phyloP scores from a whole-genome alignment of 2,113 vertebrate species.

The Acanthisitta chloris region DNA sequence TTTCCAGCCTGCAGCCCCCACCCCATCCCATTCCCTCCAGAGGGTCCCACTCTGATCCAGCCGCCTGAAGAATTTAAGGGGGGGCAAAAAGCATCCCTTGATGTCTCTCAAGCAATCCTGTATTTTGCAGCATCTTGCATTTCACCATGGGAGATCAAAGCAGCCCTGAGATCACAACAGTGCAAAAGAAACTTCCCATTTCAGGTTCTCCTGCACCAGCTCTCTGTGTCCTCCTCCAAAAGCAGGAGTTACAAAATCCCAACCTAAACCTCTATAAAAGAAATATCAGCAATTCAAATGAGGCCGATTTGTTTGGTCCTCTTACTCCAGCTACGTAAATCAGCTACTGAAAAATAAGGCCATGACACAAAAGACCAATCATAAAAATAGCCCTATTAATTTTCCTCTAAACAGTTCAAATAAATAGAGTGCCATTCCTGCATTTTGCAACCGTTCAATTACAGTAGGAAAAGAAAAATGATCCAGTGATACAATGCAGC shows the following conservation, averaged over 20 bases:
- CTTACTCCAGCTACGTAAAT: slow-evolving; percentile 16
- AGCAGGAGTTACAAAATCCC: not conserved
- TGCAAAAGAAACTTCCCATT: not conserved
- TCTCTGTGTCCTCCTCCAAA: not conserved
- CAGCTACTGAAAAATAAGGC: slow-evolving; percentile 18
- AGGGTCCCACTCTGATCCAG: not conserved
- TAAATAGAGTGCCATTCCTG: slow-evolving; percentile 26
- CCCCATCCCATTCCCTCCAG: rapidly evolving
- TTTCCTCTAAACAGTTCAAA: slow-evolving; percentile 36
- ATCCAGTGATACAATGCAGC: not conserved
- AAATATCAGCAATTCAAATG: slow-evolving; percentile 4
- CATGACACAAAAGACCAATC: not conserved
- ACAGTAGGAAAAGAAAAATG: not conserved
- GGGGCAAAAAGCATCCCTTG: rapidly evolving
- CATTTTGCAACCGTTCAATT: slow-evolving; percentile 23
- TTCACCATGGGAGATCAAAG: not conserved
- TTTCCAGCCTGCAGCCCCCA: not conserved
- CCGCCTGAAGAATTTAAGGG: not conserved
- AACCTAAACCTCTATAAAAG: not conserved
- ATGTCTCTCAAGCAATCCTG: not conserved
- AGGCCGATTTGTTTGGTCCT: not conserved
- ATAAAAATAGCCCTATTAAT: slow-evolving; percentile 42
- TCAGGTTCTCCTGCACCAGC: not conserved
- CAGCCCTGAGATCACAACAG: not conserved
- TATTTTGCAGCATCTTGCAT: not conserved